Evolutionary conservation across 2,113 vertebrate species (phyloP), one percentile per base, ranked within the genome.

Genomic region (Pantherophis guttatus): DNA sequence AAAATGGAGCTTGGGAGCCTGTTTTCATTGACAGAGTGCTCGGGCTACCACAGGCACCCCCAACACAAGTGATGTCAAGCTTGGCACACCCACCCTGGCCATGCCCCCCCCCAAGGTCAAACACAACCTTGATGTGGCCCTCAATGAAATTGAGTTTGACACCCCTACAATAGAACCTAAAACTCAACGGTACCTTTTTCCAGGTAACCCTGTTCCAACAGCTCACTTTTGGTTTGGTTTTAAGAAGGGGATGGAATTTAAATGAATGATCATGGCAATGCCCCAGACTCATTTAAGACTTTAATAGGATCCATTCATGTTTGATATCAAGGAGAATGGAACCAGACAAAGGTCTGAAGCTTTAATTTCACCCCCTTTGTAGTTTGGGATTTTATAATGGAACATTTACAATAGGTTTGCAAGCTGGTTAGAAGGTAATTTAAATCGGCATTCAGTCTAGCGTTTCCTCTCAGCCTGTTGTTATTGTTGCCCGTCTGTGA

Each of bases 391-490:
- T 81, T 81, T 39, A 39, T 17, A 21, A 8, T 1, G 44, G 7
- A 48, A n/a, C 17, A 29, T 59, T 50, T 91, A 21, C 54, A 50
- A 44, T 48, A 50, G 50, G 24, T 91, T 21, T 91, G 75, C 50
- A 86, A 86, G 81, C 81, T 59, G 54, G 53, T 48, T 86, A 86
- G 90, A n/a, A 91, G 39, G 39, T 48, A 91, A 91, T 91, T 86
- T 58, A 48, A 86, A 62, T 23, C 5, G 33, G n/a, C 48, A 58
- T 65, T 52, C 26, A 15, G 21, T 62, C 24, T 87, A 33, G 29
- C 44, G 19, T 33, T n/a, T 7, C 58, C 24, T 87, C 85, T 15
- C 53, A 29, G 91, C 39, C 39, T 52, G 91, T 17, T 62, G 85
- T 12, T 17, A 21, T 55, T 58, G 85, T 29, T 62, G 85, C 57